Base-by-base conservation (phyloP, 2,797 vertebrate species). In the Diplodus sargus region DNA sequence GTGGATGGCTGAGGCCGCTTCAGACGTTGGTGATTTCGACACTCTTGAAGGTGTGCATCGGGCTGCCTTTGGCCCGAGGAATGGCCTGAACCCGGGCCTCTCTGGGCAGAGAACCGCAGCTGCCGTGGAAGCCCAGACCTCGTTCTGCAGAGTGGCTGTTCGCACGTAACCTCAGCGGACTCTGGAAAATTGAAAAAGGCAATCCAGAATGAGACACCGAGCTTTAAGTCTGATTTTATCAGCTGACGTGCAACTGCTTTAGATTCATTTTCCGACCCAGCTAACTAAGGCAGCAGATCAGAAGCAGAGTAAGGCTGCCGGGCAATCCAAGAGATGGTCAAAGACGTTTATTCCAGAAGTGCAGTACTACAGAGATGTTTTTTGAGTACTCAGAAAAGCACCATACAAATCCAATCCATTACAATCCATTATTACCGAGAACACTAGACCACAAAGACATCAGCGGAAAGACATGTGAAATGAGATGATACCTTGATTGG, bases 11-110 rank as follows among this genome's bases (percentile, higher is more conserved):
- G 77, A n/a, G 23, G 47, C 25, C 17, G 56, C 14, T 52, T 94
- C 91, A 96, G 76, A 96, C 93, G 20, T 95, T 95, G 48, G 95
- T 95, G 86, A 96, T 94, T 82, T 95, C 95, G 0, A 95, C 94
- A 57, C 91, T 90, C 15, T 91, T 95, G 91, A 86, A 95, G 64
- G 89, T 91, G 81, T 94, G 94, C 91, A 95, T 72, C 1, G 94
- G 94, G 84, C 95, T 95, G 76, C 92, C 93, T 74, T 93, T 91
- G 71, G 87, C 85, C n/a, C 92, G 89, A 25, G 94, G 87, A 23
- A 91, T 70, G 5, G 91, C 90, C 74, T 95, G 94, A 16, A 93
- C 91, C 18, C 93, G 83, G 58, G 91, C 93, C 84, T 95, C 95
- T 85, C 92, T 89, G 61, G 94, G 94, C 81, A 93, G 83, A 70